A percentile compares a stretch with the other conserved stretches of the same genome.
Conservation (phyloP, 2,113 vertebrate genomes). For the Sialia sialis region DNA sequence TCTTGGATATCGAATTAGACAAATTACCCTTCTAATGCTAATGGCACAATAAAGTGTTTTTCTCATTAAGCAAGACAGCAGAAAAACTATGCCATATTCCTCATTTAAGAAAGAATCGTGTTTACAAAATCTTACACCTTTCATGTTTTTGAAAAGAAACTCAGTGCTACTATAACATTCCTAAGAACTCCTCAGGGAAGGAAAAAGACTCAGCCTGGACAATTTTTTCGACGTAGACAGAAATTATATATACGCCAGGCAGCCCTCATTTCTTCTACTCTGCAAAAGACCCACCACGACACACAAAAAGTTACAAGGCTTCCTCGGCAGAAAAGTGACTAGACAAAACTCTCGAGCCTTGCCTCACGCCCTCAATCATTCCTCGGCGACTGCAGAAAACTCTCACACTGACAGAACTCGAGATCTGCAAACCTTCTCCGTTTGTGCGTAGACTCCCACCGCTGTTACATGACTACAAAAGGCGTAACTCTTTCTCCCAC, state of each 20-base stretch:
- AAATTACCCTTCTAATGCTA: background rate
- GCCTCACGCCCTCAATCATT: background rate
- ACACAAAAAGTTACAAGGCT: accelerated
- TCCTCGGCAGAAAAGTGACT: background rate
- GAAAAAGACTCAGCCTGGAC: background rate
- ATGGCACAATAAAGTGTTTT: background rate
- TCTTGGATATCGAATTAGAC: background rate
- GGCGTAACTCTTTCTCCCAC: accelerated
- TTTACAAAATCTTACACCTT: background rate
- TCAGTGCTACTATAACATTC: background rate
- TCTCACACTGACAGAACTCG: background rate
- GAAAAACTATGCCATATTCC: background rate
- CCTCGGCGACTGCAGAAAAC: accelerated
- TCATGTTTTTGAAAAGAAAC: background rate
- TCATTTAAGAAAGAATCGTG: background rate
- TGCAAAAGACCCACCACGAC: background rate
- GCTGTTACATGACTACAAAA: accelerated
- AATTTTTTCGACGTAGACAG: background rate
- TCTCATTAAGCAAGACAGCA: background rate
- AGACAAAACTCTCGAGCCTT: background rate
- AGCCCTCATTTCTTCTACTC: background rate
- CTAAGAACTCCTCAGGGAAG: background rate
- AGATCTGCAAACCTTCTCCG: accelerated
- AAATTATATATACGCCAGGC: background rate
- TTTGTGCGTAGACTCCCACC: accelerated